Conservation (phyloP, 1,140 invertebrate species). For the Ips typographus region DNA sequence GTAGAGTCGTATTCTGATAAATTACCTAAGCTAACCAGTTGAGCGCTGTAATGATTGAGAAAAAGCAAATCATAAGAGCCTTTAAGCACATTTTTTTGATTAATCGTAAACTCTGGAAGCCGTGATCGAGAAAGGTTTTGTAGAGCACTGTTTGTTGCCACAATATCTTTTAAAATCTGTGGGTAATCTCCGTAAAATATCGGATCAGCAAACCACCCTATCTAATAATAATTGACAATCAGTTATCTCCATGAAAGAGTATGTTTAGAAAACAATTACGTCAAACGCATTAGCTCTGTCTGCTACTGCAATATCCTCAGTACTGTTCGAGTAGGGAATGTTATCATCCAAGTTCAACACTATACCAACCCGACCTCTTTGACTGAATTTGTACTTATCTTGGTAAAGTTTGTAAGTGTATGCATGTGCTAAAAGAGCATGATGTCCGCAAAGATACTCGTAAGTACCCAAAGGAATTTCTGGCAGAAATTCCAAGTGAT, state of each 20-base stretch:
- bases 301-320: conserved; percentile 16
- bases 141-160: conserved; percentile 58
- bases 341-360: background rate
- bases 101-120: conserved; percentile 40
- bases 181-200: conserved; percentile 68
- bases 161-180: conserved; percentile 57
- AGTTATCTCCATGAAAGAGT: background rate
- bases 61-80: conserved; percentile 40
- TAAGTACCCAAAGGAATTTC: conserved; percentile 52
- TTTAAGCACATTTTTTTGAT: conserved; percentile 59
- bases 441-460: conserved; percentile 47
- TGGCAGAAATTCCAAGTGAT: conserved; percentile 38
- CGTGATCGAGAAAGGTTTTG: conserved; percentile 62
- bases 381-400: conserved; percentile 38
- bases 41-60: conserved; percentile 13
- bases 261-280: background rate
- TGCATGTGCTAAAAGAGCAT: conserved; percentile 42
- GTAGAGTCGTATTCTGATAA: background rate
- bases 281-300: conserved; percentile 17
- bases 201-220: conserved; percentile 64
- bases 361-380: conserved; percentile 32
- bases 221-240: conserved; percentile 46
- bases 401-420: conserved; percentile 44
- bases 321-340: conserved; percentile 10
- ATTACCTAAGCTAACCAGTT: background rate